Evolutionary conservation across 2,797 vertebrate genomes (phyloP).

Genomic region (Onychomys leucogaster): DNA sequence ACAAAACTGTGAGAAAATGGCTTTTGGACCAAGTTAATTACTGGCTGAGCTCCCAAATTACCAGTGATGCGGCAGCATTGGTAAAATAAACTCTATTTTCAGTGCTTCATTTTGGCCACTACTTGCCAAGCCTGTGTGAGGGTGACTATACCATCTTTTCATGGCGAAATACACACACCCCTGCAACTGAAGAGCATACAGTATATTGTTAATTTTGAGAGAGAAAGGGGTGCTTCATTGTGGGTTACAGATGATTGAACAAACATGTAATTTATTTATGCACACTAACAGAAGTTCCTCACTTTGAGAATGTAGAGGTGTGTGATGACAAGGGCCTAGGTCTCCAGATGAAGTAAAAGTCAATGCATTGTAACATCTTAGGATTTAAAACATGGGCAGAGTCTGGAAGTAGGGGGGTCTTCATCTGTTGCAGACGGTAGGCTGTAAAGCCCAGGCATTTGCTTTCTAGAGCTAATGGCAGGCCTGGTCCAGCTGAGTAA

Average conservation of each 20-base stretch:
- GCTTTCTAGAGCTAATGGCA: constrained; percentile 70
- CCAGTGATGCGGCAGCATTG: not conserved
- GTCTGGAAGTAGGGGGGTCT: constrained; percentile 51
- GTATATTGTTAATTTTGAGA: not conserved
- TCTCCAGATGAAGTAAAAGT: constrained; percentile 15
- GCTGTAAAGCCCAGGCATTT: not conserved
- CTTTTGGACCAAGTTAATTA: not conserved
- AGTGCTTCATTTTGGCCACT: not conserved
- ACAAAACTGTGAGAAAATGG: not conserved
- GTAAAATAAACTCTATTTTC: constrained; percentile 29
- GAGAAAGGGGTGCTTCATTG: not conserved
- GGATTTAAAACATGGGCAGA: not conserved
- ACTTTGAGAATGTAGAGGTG: not conserved
- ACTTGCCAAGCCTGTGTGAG: not conserved
- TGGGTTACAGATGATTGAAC: not conserved
- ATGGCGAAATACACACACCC: not conserved
- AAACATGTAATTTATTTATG: constrained; percentile 3
- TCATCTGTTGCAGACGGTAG: constrained; percentile 10
- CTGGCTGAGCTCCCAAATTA: not conserved
- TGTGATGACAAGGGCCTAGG: not conserved
- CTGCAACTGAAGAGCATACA: not conserved
- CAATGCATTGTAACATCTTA: not conserved
- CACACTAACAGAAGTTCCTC: not conserved
- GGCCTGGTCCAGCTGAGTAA: constrained; percentile 60
- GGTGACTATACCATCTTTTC: not conserved